Evolutionary conservation across 2,113 vertebrate species (phyloP), one percentile per base, ranked within the genome.

Genomic region (Crotalus tigris): DNA sequence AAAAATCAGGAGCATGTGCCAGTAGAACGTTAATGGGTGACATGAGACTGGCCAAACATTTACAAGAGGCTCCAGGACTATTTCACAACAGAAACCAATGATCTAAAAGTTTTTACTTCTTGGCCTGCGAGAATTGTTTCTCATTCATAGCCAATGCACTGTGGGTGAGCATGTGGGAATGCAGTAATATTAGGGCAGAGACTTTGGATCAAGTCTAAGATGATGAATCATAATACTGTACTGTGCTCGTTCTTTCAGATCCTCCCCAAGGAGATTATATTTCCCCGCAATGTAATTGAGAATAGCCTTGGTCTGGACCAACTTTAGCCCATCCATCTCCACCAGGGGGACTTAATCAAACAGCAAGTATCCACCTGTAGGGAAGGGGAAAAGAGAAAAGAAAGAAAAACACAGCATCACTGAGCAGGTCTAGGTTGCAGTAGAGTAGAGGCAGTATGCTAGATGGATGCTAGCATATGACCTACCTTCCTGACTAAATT

Each of bases 331-430:
- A 12, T 99, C 99, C 0, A 99, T 99, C 95, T 99, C 98, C 10
- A 99, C 98, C 97, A 99, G 19, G 0, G 99, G 99, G 64, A 99
- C 97, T 95, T 99, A 98, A 21, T 99, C 97, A 93, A 98, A 99
- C 96, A 99, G 95, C 95, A 99, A 97, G 1, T 8, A 91, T 94
- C 98, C 98, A 94, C 96, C 98, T 97, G 91, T 93, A 57, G 85
- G 57, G 86, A 75, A n/a, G 10, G 59, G 39, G 46, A 93, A 9
- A 39, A 54, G 39, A 69, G 69, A n/a, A 64, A 49, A 21, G 69
- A 54, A 46, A 93, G 24, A 4, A 88, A 39, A 69, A 92, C 8
- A 59, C 11, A 85, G 57, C 6, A 17, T 58, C 51, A 85, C 97
- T 98, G 98, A 91, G 29, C 81, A 39, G 61, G 55, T 33, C 12